Conservation (phyloP, 1,140 invertebrate species). For the Caenorhabditis remanei region DNA sequence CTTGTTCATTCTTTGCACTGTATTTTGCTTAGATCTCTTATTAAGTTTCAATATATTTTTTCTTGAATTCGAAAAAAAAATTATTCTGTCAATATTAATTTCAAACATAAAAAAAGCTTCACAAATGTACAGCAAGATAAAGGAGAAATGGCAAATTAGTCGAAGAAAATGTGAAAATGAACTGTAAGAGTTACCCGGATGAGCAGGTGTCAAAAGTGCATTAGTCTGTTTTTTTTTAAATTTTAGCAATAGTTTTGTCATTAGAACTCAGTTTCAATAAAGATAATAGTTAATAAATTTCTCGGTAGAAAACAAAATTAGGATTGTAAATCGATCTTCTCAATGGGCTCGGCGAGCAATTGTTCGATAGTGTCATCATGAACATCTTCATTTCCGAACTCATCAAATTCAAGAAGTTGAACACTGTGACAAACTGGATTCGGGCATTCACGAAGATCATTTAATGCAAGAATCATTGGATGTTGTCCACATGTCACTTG, state of each 20-base stretch:
- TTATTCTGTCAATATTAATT: not conserved
- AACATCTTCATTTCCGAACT: constrained; percentile 21
- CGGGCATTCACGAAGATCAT: constrained; percentile 55
- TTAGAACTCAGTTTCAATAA: not conserved
- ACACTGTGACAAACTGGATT: constrained; percentile 55
- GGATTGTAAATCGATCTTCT: constrained; percentile 27
- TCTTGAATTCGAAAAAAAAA: not conserved
- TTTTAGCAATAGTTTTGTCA: not conserved
- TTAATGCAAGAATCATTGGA: constrained; percentile 50
- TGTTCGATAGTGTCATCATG: constrained; percentile 41
- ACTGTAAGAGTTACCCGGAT: constrained; percentile 29
- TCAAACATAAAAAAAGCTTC: not conserved
- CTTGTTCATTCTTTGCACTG: not conserved
- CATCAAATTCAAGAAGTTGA: constrained; percentile 39
- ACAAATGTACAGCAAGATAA: constrained; percentile 12
- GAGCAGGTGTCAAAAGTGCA: constrained; percentile 43
- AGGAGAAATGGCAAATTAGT: constrained; percentile 3
- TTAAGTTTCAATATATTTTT: not conserved
- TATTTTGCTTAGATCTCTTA: constrained; percentile 8
- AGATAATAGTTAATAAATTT: not conserved
- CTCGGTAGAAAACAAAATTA: not conserved
- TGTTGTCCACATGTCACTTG: constrained; percentile 25
- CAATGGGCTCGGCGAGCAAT: constrained; percentile 23
- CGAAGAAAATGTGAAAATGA: constrained; percentile 2
- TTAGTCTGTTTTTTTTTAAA: not conserved